Evolutionary conservation across 1,140 invertebrate species (phyloP).

Genomic region (Drosophila insularis): DNA sequence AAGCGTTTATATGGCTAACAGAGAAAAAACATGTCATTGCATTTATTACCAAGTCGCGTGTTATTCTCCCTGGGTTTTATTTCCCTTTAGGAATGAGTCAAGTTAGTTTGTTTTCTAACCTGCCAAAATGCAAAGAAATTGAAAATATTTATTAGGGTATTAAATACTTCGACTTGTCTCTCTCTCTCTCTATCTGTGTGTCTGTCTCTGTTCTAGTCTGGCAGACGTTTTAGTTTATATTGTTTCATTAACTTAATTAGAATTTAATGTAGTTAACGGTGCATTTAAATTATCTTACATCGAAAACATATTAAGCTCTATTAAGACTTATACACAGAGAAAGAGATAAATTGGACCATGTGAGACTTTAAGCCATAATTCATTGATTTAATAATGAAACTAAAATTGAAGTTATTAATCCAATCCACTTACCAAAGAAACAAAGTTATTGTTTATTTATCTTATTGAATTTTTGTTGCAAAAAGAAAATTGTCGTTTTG

Average conservation of each 20-base stretch:
- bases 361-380: background rate
- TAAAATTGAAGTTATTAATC: too few species aligned
- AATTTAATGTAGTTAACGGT: slow-evolving; percentile 79
- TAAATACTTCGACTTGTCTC: background rate
- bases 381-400: too few species aligned
- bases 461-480: slow-evolving; percentile 26
- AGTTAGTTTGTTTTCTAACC: too few species aligned
- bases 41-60: slow-evolving; percentile 77
- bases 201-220: slow-evolving; percentile 4
- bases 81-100: background rate
- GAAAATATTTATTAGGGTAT: background rate
- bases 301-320: slow-evolving; percentile 69
- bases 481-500: too few species aligned
- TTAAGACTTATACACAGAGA: slow-evolving; percentile 40
- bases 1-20: background rate
- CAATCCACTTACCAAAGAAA: slow-evolving; percentile 29
- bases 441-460: too few species aligned
- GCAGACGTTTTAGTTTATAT: background rate
- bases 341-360: background rate
- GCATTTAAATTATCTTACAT: slow-evolving; percentile 65
- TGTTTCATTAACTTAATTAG: slow-evolving; percentile 71
- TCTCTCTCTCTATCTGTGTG: background rate
- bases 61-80: slow-evolving; percentile 43
- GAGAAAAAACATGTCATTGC: slow-evolving; percentile 60
- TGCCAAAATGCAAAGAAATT: too few species aligned